Evolutionary conservation across 2,797 vertebrate genomes (phyloP).

Genomic region (Bufotes viridis): DNA sequence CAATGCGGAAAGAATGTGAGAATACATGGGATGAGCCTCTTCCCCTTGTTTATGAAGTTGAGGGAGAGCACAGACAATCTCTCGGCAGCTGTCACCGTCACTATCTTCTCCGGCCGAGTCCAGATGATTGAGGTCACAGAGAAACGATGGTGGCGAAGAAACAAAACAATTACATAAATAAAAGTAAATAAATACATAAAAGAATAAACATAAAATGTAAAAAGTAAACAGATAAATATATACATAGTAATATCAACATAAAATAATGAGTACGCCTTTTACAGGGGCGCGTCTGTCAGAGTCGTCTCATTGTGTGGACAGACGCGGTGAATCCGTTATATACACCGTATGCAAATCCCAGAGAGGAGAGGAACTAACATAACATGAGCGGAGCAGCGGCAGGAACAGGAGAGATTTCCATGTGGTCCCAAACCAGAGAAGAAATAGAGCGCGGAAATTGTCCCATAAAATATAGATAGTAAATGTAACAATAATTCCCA

Average conservation of each 20-base stretch:
- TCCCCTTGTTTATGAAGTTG: conserved; percentile 21
- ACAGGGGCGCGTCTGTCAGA: too few relatives aligned
- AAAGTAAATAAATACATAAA: neutral
- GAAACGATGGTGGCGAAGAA: neutral
- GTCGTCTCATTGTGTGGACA: neutral
- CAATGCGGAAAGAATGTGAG: neutral
- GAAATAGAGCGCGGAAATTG: neutral
- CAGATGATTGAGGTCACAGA: neutral
- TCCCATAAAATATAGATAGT: neutral
- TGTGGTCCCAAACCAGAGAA: neutral
- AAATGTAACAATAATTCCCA: neutral
- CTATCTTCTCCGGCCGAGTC: neutral
- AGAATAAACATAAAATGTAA: too few relatives aligned
- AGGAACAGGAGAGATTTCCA: neutral
- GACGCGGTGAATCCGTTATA: neutral
- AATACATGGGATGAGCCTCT: conserved; percentile 15
- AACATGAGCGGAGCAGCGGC: neutral
- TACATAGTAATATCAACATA: too few relatives aligned
- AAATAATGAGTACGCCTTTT: too few relatives aligned
- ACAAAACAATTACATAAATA: neutral
- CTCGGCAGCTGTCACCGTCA: conserved; percentile 28
- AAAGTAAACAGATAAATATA: too few relatives aligned
- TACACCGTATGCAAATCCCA: neutral
- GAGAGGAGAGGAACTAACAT: neutral
- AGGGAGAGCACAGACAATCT: neutral